phyloP scores from a whole-genome alignment of 1,140 invertebrate genomes.

The Drosophila punjabiensis region DNA sequence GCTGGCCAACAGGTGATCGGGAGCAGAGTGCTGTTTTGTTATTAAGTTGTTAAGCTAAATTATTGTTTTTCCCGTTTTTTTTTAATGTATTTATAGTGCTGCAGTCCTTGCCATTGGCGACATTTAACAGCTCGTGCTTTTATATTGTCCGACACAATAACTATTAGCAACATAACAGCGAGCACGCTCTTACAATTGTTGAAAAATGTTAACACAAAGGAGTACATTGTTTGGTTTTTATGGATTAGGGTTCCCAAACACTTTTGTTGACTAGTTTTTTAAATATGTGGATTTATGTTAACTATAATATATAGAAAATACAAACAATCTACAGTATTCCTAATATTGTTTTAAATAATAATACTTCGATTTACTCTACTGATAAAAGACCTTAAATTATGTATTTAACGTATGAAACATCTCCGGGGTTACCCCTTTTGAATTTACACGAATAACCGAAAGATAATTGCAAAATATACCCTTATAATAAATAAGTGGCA shows the following conservation, averaged over 20 bases:
- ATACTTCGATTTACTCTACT: neutral
- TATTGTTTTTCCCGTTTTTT: conserved; percentile 58
- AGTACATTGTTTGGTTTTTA: conserved; percentile 1
- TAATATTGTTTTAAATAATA: neutral
- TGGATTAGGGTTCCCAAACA: too few species aligned
- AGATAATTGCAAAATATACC: conserved; percentile 45
- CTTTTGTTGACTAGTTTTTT: neutral
- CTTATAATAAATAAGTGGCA: conserved; percentile 40
- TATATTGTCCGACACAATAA: conserved; percentile 60
- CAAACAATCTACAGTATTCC: too few species aligned
- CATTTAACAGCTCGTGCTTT: conserved; percentile 75
- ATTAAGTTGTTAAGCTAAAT: conserved; percentile 83
- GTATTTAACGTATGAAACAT: conserved; percentile 1
- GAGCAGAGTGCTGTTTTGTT: conserved; percentile 59
- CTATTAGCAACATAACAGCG: conserved; percentile 28
- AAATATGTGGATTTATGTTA: neutral
- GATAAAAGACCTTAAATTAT: neutral
- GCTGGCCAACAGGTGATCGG: conserved; percentile 48
- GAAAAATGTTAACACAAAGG: conserved; percentile 22
- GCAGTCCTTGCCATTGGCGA: conserved; percentile 46
- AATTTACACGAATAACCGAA: conserved; percentile 31
- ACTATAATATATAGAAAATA: too few species aligned
- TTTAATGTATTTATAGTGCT: conserved; percentile 26
- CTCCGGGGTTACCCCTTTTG: conserved; percentile 18
- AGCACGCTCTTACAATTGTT: conserved; percentile 29